A percentile compares a stretch with the other conserved stretches of the same genome.
Evolutionary conservation across 2,113 vertebrate species (phyloP).

Genomic region (Arenaria interpres): DNA sequence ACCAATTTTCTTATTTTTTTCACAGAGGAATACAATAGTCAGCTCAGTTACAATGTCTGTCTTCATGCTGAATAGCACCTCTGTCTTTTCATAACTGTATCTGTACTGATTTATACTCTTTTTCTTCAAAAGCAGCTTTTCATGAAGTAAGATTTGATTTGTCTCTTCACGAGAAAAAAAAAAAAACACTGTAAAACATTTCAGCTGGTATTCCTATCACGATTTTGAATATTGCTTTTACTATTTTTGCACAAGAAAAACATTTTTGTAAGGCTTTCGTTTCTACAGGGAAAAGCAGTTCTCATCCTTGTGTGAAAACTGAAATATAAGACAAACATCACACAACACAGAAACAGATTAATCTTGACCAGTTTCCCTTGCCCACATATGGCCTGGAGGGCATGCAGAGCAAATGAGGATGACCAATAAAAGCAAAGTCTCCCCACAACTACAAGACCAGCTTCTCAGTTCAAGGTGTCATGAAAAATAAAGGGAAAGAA

Average conservation of each 20-base stretch:
- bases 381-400: rapidly evolving
- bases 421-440: not conserved
- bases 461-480: not conserved
- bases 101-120: not conserved
- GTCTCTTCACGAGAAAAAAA: not conserved
- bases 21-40: conserved; percentile 5
- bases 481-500: not conserved
- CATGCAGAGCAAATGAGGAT: rapidly evolving
- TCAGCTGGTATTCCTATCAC: not conserved
- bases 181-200: not conserved
- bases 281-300: not conserved
- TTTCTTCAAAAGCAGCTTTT: not conserved
- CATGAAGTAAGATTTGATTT: not conserved
- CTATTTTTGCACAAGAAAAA: not conserved
- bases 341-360: not conserved
- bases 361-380: not conserved
- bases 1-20: conserved; percentile 33
- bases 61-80: not conserved
- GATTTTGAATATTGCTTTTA: conserved; percentile 30
- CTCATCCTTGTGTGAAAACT: not conserved
- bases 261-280: not conserved
- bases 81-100: not conserved
- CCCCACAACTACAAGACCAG: not conserved
- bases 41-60: not conserved
- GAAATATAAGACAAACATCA: not conserved